Percentiles rank a stretch among this genome's conserved stretches.
phyloP scores from a whole-genome alignment of 2,113 vertebrate genomes.

The Acanthisitta chloris region DNA sequence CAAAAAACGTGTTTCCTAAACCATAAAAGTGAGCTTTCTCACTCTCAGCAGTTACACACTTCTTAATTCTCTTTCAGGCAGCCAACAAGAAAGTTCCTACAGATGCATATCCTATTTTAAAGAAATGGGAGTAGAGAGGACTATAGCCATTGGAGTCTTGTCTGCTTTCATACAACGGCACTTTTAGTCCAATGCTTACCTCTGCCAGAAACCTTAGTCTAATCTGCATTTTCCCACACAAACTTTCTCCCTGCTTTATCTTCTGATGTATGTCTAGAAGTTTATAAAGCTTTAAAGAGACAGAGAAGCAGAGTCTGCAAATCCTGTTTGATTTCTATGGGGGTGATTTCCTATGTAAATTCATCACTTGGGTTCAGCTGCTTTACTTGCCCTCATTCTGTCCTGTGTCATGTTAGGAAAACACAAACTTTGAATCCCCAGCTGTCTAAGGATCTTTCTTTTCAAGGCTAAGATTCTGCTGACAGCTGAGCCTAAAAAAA shows the following conservation, averaged over 20 bases:
- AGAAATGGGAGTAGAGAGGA: background rate
- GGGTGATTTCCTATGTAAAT: conserved; percentile 22
- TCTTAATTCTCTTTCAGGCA: background rate
- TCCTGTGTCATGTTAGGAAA: conserved; percentile 35
- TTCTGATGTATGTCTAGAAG: background rate
- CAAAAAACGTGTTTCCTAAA: background rate
- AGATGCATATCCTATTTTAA: background rate
- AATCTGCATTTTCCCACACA: background rate
- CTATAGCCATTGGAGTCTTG: background rate
- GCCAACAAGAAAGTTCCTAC: background rate
- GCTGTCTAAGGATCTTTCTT: conserved; percentile 42
- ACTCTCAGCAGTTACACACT: background rate
- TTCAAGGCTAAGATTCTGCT: conserved; percentile 23
- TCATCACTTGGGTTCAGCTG: conserved; percentile 34
- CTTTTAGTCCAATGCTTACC: background rate
- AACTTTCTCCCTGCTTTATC: background rate
- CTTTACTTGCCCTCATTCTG: conserved; percentile 38
- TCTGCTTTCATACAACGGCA: background rate
- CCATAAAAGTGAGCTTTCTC: background rate
- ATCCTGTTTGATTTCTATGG: background rate
- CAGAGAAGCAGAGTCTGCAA: background rate
- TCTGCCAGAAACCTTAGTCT: background rate
- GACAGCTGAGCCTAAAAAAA: conserved; percentile 61
- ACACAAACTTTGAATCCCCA: conserved; percentile 10
- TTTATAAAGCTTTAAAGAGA: conserved; percentile 49